Conservation (phyloP, 2,113 vertebrate species). For the Pseudorasbora parva region DNA sequence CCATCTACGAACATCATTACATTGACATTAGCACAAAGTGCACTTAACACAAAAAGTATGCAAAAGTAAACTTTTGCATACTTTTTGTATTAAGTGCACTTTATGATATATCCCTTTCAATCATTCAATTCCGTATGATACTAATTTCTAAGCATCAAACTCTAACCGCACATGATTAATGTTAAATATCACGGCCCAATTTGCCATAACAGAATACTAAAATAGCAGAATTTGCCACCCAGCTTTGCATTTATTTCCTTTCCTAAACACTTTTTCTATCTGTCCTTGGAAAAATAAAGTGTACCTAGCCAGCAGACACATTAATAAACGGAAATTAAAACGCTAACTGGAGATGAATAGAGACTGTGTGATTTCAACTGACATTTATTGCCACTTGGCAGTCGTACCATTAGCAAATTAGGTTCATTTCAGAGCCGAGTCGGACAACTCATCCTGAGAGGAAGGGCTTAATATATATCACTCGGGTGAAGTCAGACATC, state of each 20-base stretch:
- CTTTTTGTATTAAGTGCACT: no score
- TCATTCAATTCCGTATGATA: neutral
- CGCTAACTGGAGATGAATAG: constrained; percentile 71
- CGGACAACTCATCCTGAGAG: constrained; percentile 38
- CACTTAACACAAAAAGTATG: neutral
- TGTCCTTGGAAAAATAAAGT: constrained; percentile 54
- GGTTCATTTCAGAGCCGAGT: constrained; percentile 57
- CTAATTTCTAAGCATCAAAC: neutral
- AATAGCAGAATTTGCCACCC: neutral
- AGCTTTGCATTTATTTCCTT: constrained; percentile 16
- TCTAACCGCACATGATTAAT: neutral
- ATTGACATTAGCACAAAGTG: neutral
- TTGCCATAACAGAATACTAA: neutral
- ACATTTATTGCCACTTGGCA: constrained; percentile 75
- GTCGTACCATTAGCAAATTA: constrained; percentile 77
- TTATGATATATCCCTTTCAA: no score
- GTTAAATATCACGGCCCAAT: neutral
- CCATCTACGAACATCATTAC: no score
- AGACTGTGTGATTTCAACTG: constrained; percentile 60
- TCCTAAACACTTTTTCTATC: constrained; percentile 28
- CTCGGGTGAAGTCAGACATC: constrained; percentile 52
- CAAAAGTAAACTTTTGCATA: no score
- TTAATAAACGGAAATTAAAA: constrained; percentile 66
- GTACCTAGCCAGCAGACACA: constrained; percentile 41
- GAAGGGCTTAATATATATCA: constrained; percentile 54